Conservation (phyloP, 2,888 invertebrate genomes). For the Caenorhabditis sulstoni region DNA sequence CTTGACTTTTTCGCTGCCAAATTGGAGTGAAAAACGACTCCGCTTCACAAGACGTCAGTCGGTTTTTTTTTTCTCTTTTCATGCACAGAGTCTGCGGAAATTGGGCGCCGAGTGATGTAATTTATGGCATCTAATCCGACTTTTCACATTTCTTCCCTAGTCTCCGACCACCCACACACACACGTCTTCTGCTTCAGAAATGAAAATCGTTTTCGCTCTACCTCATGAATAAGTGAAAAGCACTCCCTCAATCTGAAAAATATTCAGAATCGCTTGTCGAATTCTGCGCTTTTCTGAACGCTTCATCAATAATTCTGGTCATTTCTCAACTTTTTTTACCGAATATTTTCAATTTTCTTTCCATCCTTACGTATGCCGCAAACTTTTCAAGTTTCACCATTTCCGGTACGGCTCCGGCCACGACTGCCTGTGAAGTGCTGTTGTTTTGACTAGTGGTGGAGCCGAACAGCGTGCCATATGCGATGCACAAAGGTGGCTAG, state of each 20-base stretch:
- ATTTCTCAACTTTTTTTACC: no score
- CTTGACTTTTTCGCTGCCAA: no score
- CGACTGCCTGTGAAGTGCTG: no score
- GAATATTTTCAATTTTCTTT: neutral
- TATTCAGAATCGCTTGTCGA: conserved; percentile 1
- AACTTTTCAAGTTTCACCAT: neutral
- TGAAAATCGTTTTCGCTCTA: conserved; percentile 10
- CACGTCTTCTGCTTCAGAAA: conserved; percentile 1
- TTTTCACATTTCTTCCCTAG: conserved; percentile 44
- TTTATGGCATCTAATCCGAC: conserved; percentile 56
- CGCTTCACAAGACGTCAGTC: conserved; percentile 35
- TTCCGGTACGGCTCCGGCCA: neutral
- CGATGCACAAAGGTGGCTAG: conserved; percentile 7
- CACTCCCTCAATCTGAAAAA: conserved; percentile 22
- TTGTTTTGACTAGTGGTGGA: conserved; percentile 19
- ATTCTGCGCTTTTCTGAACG: neutral
- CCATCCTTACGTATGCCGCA: neutral
- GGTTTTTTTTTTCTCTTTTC: conserved; percentile 26
- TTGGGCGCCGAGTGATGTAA: conserved; percentile 55
- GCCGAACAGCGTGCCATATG: neutral
- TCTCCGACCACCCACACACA: conserved; percentile 2
- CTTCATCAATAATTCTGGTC: neutral
- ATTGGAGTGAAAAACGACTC: neutral
- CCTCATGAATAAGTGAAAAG: neutral
- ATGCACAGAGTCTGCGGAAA: conserved; percentile 36